These are phyloP conservation scores for Betta splendens DNA, from an alignment of 2,797 vertebrate species.

Conservation along the genomic window DNA sequence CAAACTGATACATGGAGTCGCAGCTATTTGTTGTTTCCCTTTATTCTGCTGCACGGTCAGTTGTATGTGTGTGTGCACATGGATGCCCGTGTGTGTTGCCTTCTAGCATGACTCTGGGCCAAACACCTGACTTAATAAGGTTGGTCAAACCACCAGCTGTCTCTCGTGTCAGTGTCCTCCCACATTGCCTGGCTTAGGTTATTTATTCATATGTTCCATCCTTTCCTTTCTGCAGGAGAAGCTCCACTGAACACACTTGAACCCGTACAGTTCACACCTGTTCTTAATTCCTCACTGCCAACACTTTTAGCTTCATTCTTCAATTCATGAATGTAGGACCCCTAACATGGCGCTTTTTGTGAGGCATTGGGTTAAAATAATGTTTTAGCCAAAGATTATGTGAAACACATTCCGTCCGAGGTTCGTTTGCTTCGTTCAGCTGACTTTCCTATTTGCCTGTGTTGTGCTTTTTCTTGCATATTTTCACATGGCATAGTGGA, in stretches of 20 bases:
- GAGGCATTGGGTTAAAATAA: too few relatives aligned
- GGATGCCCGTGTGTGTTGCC: constrained; percentile 21
- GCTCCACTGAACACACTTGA: constrained; percentile 39
- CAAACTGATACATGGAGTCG: constrained; percentile 7
- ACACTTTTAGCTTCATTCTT: constrained; percentile 1
- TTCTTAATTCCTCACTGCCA: constrained; percentile 10
- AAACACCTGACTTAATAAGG: constrained; percentile 68
- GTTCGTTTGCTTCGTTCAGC: too few relatives aligned
- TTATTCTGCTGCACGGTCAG: constrained; percentile 11
- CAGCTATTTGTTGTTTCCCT: constrained; percentile 14
- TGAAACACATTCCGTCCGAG: too few relatives aligned
- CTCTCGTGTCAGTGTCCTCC: constrained; percentile 50
- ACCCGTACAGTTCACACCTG: constrained; percentile 20
- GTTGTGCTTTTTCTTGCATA: too few relatives aligned
- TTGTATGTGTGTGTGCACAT: constrained; percentile 3
- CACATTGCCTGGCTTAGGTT: constrained; percentile 60
- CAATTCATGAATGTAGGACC: background rate
- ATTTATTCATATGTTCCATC: constrained; percentile 63
- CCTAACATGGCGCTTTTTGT: too few relatives aligned
- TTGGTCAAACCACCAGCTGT: constrained; percentile 65
- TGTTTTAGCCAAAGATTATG: too few relatives aligned
- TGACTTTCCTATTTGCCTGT: too few relatives aligned
- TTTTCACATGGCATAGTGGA: too few relatives aligned
- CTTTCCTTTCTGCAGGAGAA: constrained; percentile 32
- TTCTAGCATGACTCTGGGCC: constrained; percentile 52